Evolutionary conservation across 2,797 vertebrate genomes (phyloP).

Genomic region (Hypotaenidia okinawae): DNA sequence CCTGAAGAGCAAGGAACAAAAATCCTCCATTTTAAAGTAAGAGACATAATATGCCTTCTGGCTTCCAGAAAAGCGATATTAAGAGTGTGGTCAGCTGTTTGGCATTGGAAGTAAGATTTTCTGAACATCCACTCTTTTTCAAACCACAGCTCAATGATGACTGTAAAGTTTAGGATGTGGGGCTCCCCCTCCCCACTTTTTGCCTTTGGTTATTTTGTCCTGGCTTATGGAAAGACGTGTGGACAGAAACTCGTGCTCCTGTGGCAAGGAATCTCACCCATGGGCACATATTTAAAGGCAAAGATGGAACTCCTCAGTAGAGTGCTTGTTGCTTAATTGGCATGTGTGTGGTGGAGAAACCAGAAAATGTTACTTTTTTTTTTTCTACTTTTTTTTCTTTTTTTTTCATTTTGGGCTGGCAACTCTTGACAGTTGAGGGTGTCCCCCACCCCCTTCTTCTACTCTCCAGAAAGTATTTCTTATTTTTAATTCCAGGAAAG

Average conservation of each 20-base stretch:
- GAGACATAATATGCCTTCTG: neutral
- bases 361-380: neutral
- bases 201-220: neutral
- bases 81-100: conserved; percentile 43
- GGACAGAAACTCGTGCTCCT: neutral
- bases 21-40: conserved; percentile 14
- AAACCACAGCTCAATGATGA: conserved; percentile 39
- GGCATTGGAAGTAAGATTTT: conserved; percentile 6
- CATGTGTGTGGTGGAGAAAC: neutral
- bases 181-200: neutral
- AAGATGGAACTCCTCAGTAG: neutral
- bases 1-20: conserved; percentile 38
- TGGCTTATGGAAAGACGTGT: neutral
- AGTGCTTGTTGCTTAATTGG: neutral
- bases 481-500: conserved; percentile 56
- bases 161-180: conserved; percentile 16
- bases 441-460: neutral
- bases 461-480: neutral
- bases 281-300: neutral
- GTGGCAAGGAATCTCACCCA: neutral
- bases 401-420: neutral
- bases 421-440: neutral
- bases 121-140: conserved; percentile 26
- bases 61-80: conserved; percentile 8
- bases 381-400: neutral